phyloP scores from a whole-genome alignment of 2,888 invertebrate species.

The Tiliacea aurago region DNA sequence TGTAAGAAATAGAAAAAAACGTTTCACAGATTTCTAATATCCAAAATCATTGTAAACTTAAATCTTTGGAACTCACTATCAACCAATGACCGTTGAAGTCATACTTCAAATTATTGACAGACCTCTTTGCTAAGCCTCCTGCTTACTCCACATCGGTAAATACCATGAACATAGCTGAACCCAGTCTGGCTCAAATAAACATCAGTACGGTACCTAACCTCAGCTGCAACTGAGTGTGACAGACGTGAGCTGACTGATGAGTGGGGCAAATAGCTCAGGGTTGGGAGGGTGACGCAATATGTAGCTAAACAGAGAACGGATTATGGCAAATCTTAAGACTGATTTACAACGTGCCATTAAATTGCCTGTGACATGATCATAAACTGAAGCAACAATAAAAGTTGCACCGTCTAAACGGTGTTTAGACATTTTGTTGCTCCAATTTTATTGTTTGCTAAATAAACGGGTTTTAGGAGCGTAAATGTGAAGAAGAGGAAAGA shows the following conservation, averaged over 20 bases:
- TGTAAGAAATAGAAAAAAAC: not conserved
- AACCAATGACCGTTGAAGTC: not conserved
- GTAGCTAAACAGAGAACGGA: not conserved
- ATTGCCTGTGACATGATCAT: not conserved
- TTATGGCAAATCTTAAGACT: not conserved
- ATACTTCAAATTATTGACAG: not conserved
- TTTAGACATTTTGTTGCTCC: not conserved
- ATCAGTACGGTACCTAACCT: conserved; percentile 37
- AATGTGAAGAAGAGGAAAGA: not conserved
- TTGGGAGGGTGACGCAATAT: conserved; percentile 33
- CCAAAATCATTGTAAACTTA: not conserved
- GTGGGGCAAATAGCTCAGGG: conserved; percentile 24
- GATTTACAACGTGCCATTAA: not conserved
- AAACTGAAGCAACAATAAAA: not conserved
- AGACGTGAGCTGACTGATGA: conserved; percentile 51
- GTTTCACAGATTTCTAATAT: not conserved
- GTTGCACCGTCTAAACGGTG: not conserved
- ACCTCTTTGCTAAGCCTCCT: not conserved
- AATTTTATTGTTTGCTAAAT: not conserved
- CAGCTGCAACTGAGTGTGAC: conserved; percentile 51
- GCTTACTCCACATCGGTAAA: conserved; percentile 14
- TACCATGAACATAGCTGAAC: conserved; percentile 17
- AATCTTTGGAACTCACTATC: not conserved
- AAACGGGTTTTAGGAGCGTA: not conserved
- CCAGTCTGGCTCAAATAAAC: conserved; percentile 36